Evolutionary conservation across 2,797 vertebrate species (phyloP), one percentile per base, ranked within the genome.

Genomic region (Apogon talboti): DNA sequence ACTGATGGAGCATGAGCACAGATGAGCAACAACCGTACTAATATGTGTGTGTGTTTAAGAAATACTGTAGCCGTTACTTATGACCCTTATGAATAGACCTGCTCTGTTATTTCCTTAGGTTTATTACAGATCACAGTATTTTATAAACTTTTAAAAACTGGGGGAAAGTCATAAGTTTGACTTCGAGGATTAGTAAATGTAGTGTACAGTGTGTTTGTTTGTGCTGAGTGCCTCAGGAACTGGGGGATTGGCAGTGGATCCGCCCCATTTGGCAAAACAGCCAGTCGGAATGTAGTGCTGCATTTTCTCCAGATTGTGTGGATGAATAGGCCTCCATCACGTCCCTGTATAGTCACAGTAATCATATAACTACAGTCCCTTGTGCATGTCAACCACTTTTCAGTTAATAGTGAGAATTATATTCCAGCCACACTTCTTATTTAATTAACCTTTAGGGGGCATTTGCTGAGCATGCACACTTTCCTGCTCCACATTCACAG

Each of bases 391-490:
- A 74, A 59, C 56, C 41, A 44, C 40, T 60, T 62, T 65, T 69
- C 7, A 28, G 41, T 56, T 66, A 75, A 60, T 40, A 59, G 15
- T 61, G 38, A 16, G 46, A 74, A 56, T 79, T 30, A 30, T 56
- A 18, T 19, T 46, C 19, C 9, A 15, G 42, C 33, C 38, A 68
- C 19, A 52, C 71, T 75, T 77, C 49, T 50, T 49, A 55, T 79
- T 72, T 63, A 71, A 79, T 85, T 69, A 76, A 74, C 59, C 74
- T 83, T 71, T 46, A 44, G 60, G 70, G 48, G 16, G 55, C 40
- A 55, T 84, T 68, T 82, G 65, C 74, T 76, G 62, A 79, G 64
- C 60, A 35, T 61, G 62, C 74, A 59, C 13, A 7, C 24, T 38
- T 41, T 55, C 37, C 50, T n/a, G 14, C 56, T 51, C 19, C 33